Conservation (phyloP, 2,888 invertebrate genomes). For the Papilio demoleus region DNA sequence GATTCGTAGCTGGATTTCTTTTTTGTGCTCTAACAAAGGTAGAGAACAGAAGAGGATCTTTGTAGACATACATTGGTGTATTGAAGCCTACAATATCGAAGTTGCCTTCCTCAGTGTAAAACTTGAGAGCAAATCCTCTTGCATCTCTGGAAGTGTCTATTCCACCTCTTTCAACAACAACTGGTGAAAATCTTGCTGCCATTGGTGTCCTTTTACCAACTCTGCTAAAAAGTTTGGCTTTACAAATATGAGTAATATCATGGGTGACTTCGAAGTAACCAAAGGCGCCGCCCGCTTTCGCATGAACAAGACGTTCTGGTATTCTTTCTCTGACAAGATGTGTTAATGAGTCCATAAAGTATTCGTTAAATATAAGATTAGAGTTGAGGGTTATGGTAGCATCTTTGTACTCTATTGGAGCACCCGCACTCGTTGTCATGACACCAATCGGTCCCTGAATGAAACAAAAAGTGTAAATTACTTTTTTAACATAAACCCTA, state of each 20-base stretch:
- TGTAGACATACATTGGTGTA: conserved; percentile 94
- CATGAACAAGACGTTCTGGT: conserved; percentile 96
- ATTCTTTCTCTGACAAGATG: conserved; percentile 95
- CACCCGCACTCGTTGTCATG: conserved; percentile 90
- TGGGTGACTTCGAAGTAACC: conserved; percentile 93
- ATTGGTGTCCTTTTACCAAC: conserved; percentile 91
- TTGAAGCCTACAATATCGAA: conserved; percentile 96
- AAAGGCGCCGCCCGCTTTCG: conserved; percentile 95
- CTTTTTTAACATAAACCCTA: background rate
- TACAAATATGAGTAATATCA: conserved; percentile 89
- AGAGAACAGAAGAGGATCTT: conserved; percentile 93
- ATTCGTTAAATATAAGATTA: conserved; percentile 90
- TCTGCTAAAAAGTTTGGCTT: conserved; percentile 88
- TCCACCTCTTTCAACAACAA: conserved; percentile 92
- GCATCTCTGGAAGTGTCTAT: conserved; percentile 94
- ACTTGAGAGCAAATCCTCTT: conserved; percentile 94
- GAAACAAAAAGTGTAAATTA: background rate
- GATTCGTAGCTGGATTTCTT: conserved; percentile 93
- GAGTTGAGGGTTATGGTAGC: conserved; percentile 90
- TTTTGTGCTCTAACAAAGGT: conserved; percentile 96
- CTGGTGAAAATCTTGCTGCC: conserved; percentile 90
- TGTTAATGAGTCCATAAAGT: conserved; percentile 88
- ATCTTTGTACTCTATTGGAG: conserved; percentile 88
- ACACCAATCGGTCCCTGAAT: conserved; percentile 78
- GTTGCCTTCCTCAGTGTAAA: conserved; percentile 94